phyloP scores from a whole-genome alignment of 2,888 invertebrate species.

The Cacoxenus indagator region DNA sequence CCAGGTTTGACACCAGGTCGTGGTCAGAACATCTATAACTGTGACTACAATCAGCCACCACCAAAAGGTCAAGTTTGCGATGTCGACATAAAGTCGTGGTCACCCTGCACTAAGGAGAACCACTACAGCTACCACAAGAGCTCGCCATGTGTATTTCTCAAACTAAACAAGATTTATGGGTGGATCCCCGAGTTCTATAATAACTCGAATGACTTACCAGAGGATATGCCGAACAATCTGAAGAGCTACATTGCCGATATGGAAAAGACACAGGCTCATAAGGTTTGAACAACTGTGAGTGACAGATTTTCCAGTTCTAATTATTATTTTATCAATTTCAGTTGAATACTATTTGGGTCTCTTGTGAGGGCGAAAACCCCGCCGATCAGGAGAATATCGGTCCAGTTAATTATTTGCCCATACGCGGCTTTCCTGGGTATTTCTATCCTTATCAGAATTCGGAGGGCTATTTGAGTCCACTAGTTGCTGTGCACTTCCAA shows the following conservation, averaged over 20 bases:
- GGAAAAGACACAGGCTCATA: constrained; percentile 70
- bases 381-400: constrained; percentile 94
- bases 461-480: constrained; percentile 88
- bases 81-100: constrained; percentile 86
- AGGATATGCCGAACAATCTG: constrained; percentile 80
- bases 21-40: constrained; percentile 82
- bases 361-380: constrained; percentile 94
- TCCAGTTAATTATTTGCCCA: constrained; percentile 83
- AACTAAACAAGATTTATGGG: constrained; percentile 94
- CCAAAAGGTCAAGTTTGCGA: constrained; percentile 86
- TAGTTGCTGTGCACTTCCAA: constrained; percentile 88
- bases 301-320: not conserved
- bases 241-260: constrained; percentile 77
- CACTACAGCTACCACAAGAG: constrained; percentile 92
- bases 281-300: constrained; percentile 45
- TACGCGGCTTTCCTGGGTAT: constrained; percentile 88
- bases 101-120: constrained; percentile 86
- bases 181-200: constrained; percentile 90
- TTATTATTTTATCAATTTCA: constrained; percentile 60
- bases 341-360: constrained; percentile 90
- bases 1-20: constrained; percentile 80
- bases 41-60: constrained; percentile 80
- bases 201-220: constrained; percentile 78
- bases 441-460: constrained; percentile 91
- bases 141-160: constrained; percentile 93